These are phyloP conservation scores for Helogale parvula DNA, from an alignment of 2,113 vertebrate genomes.

Conservation along the genomic window DNA sequence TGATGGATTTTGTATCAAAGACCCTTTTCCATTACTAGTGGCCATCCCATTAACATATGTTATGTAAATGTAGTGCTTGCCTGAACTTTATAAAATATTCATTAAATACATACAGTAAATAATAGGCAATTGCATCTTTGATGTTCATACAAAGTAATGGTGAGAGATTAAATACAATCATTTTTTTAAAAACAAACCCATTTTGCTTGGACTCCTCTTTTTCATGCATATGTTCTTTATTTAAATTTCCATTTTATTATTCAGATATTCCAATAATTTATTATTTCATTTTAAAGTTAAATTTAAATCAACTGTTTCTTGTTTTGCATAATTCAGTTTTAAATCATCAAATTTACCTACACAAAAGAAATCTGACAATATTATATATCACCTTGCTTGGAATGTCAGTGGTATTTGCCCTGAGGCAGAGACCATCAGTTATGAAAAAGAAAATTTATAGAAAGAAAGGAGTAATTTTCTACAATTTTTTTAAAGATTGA, in stretches of 20 bases:
- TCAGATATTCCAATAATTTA: conserved; percentile 58
- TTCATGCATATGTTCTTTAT: conserved; percentile 43
- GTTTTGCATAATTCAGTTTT: conserved; percentile 64
- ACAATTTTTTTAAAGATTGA: neutral
- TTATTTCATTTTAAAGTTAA: conserved; percentile 58
- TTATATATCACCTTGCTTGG: conserved; percentile 37
- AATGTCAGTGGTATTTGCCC: conserved; percentile 44
- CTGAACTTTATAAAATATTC: conserved; percentile 55
- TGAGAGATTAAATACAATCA: conserved; percentile 49
- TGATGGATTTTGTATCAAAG: conserved; percentile 36
- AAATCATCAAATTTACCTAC: conserved; percentile 58
- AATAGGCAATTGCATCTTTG: conserved; percentile 38
- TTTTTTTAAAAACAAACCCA: neutral
- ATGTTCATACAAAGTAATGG: neutral
- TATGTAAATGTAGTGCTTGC: conserved; percentile 12
- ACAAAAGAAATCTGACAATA: conserved; percentile 49
- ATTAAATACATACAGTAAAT: conserved; percentile 49
- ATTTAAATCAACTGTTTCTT: conserved; percentile 59
- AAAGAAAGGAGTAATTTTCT: conserved; percentile 17
- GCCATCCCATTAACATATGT: conserved; percentile 13
- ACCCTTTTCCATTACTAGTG: neutral
- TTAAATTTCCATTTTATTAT: conserved; percentile 60
- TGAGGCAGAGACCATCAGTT: conserved; percentile 46
- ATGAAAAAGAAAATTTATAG: neutral
- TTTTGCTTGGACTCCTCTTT: conserved; percentile 26